These are phyloP conservation scores for Caranx ignobilis DNA, from an alignment of 2,113 vertebrate species.

Conservation along the genomic window DNA sequence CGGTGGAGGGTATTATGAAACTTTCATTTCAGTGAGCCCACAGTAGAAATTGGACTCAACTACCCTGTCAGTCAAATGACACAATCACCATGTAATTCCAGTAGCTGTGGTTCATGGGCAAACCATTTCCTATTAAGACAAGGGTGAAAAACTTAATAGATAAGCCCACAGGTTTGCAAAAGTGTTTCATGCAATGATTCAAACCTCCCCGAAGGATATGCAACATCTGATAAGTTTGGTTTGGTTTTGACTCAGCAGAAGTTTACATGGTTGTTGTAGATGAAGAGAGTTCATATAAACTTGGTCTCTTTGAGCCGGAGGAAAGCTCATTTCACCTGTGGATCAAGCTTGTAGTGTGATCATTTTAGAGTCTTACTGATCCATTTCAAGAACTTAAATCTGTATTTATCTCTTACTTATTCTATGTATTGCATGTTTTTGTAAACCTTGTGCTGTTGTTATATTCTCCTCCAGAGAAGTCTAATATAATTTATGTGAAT, in stretches of 20 bases:
- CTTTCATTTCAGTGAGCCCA: constrained; percentile 30
- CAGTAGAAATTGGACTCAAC: constrained; percentile 36
- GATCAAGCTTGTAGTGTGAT: too few relatives aligned
- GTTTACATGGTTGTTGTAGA: not conserved
- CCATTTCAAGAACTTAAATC: not conserved
- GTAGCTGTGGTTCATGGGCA: constrained; percentile 34
- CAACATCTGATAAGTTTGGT: constrained; percentile 36
- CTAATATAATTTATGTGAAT: not conserved
- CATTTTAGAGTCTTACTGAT: not conserved
- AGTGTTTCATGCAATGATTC: constrained; percentile 33
- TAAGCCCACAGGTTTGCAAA: constrained; percentile 36
- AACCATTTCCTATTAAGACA: constrained; percentile 50
- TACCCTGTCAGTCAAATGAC: constrained; percentile 28
- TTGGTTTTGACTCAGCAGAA: constrained; percentile 37
- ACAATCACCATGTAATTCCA: constrained; percentile 30
- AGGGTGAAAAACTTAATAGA: constrained; percentile 43
- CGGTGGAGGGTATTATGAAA: constrained; percentile 28
- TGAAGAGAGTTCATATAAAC: not conserved
- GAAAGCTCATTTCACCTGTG: not conserved
- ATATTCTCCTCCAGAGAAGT: too few relatives aligned
- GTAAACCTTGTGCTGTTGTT: not conserved
- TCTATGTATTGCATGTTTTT: not conserved
- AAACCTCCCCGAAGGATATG: constrained; percentile 5
- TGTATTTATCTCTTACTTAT: not conserved
- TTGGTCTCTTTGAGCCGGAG: not conserved